These are phyloP conservation scores for Tenebrosternarchus preto DNA, from an alignment of 2,113 vertebrate species.

Conservation along the genomic window DNA sequence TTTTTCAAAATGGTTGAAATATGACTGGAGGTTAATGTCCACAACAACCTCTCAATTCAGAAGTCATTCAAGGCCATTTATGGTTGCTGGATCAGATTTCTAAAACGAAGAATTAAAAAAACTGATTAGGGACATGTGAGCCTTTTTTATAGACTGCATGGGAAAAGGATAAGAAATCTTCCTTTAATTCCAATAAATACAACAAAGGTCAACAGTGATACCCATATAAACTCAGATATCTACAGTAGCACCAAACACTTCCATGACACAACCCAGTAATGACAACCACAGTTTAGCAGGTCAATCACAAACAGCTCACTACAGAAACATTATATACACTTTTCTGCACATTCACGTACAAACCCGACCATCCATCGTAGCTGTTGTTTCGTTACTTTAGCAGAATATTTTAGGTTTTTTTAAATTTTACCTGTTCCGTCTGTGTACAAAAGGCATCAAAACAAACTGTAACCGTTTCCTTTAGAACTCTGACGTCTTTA, in stretches of 20 bases:
- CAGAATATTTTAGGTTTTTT: too few relatives aligned
- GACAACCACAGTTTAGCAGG: constrained; percentile 19
- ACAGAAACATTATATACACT: constrained; percentile 30
- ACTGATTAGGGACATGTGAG: too few relatives aligned
- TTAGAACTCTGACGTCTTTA: background rate
- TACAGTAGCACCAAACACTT: constrained; percentile 51
- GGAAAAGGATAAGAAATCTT: constrained; percentile 24
- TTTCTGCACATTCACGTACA: constrained; percentile 9
- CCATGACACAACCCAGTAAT: constrained; percentile 30
- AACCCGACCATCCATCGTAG: background rate
- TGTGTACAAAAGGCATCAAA: constrained; percentile 24
- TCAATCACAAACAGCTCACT: constrained; percentile 18
- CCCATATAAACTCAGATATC: constrained; percentile 26
- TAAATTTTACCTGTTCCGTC: background rate
- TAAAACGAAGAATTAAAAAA: background rate
- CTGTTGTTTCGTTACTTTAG: background rate
- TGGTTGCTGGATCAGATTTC: too few relatives aligned
- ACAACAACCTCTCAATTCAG: too few relatives aligned
- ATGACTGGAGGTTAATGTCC: too few relatives aligned
- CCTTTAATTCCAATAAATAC: constrained; percentile 53
- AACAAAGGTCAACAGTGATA: constrained; percentile 35
- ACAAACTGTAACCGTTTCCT: constrained; percentile 10
- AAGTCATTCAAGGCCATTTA: too few relatives aligned
- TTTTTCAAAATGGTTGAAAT: background rate
- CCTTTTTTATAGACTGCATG: too few relatives aligned